These are phyloP conservation scores for Triplophysa siluroides DNA, from an alignment of 2,113 vertebrate species.

Conservation along the genomic window DNA sequence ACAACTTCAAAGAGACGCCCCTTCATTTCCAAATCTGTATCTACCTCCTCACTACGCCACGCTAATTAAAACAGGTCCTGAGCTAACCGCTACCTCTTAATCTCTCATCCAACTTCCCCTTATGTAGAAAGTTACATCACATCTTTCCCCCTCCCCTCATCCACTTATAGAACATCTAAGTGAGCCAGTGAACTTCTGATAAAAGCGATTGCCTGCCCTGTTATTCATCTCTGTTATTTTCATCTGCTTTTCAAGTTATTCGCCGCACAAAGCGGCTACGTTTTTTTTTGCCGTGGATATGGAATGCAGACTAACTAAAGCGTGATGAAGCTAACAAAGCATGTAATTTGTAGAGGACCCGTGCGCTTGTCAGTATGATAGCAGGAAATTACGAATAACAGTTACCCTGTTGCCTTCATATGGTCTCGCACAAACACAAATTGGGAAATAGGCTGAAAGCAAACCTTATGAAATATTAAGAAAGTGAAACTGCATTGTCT, in stretches of 20 bases:
- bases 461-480: not conserved
- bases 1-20: slow-evolving; percentile 71
- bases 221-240: not conserved
- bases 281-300: slow-evolving; percentile 1
- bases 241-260: not conserved
- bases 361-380: slow-evolving; percentile 14
- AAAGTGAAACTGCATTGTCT: not conserved
- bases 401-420: not conserved
- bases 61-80: slow-evolving; percentile 65
- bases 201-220: not conserved
- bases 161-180: not conserved
- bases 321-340: slow-evolving; percentile 36
- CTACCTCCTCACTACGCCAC: slow-evolving; percentile 62
- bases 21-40: slow-evolving; percentile 73
- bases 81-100: not conserved
- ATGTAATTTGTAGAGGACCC: slow-evolving; percentile 27
- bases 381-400: slow-evolving; percentile 11
- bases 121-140: slow-evolving; percentile 26
- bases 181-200: slow-evolving; percentile 14
- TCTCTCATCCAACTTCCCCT: slow-evolving; percentile 22
- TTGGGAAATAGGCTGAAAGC: not conserved
- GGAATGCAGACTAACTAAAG: slow-evolving; percentile 19
- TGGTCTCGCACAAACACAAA: not conserved
- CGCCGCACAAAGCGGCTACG: not conserved
- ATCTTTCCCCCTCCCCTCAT: slow-evolving; percentile 1